These are phyloP conservation scores for Cantharis rufa DNA, from an alignment of 2,888 invertebrate genomes.

Conservation along the genomic window DNA sequence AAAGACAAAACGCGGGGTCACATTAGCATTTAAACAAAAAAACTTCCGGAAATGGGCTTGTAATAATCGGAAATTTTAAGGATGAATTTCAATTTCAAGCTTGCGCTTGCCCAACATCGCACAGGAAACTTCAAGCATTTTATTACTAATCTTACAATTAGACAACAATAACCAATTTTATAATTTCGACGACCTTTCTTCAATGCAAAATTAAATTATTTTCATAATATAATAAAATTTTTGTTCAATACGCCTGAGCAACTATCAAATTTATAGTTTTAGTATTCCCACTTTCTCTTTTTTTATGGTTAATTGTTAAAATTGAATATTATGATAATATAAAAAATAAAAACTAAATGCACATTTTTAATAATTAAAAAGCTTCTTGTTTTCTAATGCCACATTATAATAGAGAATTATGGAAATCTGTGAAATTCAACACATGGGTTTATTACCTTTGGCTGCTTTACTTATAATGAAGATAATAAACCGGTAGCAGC, in stretches of 20 bases:
- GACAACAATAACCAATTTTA: not conserved
- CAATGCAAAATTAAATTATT: not conserved
- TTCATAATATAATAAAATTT: not conserved
- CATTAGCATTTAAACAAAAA: not conserved
- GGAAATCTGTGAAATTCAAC: not conserved
- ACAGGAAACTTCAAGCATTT: not conserved
- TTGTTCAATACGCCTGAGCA: not conserved
- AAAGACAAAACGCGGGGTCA: not conserved
- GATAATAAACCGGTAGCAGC: slow-evolving; percentile 13
- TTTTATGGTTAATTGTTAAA: not conserved
- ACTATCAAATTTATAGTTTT: not conserved
- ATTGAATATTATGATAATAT: not conserved
- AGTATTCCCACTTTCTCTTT: not conserved
- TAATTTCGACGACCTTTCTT: not conserved
- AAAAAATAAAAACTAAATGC: not conserved
- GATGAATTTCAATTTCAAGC: not conserved
- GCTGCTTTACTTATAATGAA: not conserved
- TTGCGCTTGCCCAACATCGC: not conserved
- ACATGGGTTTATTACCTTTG: not conserved
- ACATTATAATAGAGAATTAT: not conserved
- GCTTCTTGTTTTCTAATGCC: not conserved
- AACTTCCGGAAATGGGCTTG: not conserved
- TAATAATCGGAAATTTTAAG: not conserved
- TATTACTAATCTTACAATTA: not conserved
- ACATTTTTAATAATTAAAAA: not conserved